Conservation (phyloP, 2,797 vertebrate genomes). For the Lates japonicus region DNA sequence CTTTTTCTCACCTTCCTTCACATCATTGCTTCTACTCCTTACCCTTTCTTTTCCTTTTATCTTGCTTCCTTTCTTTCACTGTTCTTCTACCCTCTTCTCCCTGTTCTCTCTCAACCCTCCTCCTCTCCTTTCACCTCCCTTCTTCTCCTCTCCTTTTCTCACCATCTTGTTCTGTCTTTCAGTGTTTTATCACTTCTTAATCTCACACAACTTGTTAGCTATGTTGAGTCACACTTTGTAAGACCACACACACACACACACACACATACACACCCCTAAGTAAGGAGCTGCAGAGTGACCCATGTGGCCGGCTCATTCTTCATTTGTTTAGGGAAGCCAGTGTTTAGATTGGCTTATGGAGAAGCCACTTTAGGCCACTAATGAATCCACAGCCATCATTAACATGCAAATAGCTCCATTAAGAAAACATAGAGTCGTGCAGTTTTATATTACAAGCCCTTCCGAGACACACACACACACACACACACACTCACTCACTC, state of each 20-base stretch:
- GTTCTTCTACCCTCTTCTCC: too few species aligned
- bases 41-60: neutral
- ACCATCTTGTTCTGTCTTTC: neutral
- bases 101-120: neutral
- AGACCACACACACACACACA: neutral
- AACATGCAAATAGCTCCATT: conserved; percentile 67
- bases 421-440: conserved; percentile 48
- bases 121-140: neutral
- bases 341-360: conserved; percentile 50
- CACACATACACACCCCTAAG: conserved; percentile 6
- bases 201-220: conserved; percentile 1
- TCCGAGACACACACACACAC: neutral
- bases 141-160: neutral
- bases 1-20: neutral
- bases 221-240: conserved; percentile 10
- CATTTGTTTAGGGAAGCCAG: conserved; percentile 43
- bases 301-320: conserved; percentile 47
- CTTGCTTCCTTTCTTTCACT: too few species aligned
- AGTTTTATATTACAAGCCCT: conserved; percentile 37
- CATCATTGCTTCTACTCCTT: neutral
- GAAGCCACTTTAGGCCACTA: conserved; percentile 55
- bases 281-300: conserved; percentile 38
- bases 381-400: conserved; percentile 62
- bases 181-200: conserved; percentile 5
- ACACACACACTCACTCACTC: neutral